phyloP scores from a whole-genome alignment of 1,140 invertebrate species.

The Matsumurasca onukii region DNA sequence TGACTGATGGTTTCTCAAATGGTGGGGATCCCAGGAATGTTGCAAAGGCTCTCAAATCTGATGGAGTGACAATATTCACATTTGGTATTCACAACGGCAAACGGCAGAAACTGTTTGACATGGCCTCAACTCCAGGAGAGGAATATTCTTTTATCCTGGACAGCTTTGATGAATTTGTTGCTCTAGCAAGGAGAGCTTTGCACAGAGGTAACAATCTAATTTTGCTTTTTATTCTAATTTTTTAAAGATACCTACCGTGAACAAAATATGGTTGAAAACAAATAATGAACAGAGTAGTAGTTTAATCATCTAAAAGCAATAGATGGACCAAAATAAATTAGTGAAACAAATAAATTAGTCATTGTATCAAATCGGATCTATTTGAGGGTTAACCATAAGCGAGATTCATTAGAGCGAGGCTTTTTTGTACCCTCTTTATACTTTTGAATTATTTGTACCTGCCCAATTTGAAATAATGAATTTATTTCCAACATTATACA shows the following conservation, averaged over 20 bases:
- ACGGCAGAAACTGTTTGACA: constrained; percentile 61
- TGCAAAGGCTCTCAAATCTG: constrained; percentile 54
- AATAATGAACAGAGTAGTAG: constrained; percentile 3
- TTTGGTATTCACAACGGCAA: constrained; percentile 71
- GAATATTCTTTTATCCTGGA: constrained; percentile 68
- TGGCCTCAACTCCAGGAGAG: constrained; percentile 63
- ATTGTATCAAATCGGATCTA: no score
- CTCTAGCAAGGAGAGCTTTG: constrained; percentile 64
- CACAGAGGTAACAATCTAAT: constrained; percentile 60
- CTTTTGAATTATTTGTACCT: no score
- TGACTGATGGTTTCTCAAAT: constrained; percentile 75
- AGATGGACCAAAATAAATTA: constrained; percentile 27
- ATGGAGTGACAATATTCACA: constrained; percentile 63
- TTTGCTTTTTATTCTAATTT: no score
- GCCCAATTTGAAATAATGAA: no score
- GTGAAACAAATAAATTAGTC: no score
- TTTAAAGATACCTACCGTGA: no score
- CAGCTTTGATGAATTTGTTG: constrained; percentile 71
- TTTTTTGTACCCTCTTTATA: no score
- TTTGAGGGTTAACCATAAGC: no score
- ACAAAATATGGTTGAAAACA: constrained; percentile 22
- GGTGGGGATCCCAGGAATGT: constrained; percentile 64
- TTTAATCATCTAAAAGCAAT: no score
- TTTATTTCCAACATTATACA: no score
- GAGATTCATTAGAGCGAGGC: no score